A percentile compares a stretch with the other conserved stretches of the same genome.
phyloP scores from a whole-genome alignment of 1,140 invertebrate species.

The Drosophila prosaltans region DNA sequence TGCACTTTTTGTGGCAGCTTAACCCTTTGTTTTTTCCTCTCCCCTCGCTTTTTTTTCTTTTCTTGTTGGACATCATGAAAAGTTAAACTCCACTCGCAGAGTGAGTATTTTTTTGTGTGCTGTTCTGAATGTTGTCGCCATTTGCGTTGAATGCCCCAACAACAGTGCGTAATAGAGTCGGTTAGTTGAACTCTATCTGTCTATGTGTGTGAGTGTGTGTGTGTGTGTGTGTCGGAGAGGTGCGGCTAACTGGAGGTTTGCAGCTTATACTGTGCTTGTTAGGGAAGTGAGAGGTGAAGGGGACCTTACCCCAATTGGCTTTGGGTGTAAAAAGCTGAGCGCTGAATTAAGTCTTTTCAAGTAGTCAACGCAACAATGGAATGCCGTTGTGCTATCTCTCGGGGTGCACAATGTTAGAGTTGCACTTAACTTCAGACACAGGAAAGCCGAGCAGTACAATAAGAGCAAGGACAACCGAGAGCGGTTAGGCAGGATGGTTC shows the following conservation, averaged over 20 bases:
- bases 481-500: conserved; percentile 53
- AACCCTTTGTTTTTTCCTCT: conserved; percentile 53
- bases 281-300: not conserved
- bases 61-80: conserved; percentile 49
- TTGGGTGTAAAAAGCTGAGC: conserved; percentile 23
- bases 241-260: not conserved
- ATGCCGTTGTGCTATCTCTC: conserved; percentile 64
- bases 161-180: conserved; percentile 71
- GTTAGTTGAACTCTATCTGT: conserved; percentile 50
- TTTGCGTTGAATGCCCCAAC: conserved; percentile 69
- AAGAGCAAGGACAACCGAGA: conserved; percentile 7
- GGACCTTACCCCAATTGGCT: conserved; percentile 19
- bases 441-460: conserved; percentile 49
- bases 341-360: conserved; percentile 76
- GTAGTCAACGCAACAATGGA: conserved; percentile 74
- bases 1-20: conserved; percentile 65
- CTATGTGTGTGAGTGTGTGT: not conserved
- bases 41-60: conserved; percentile 8
- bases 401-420: conserved; percentile 76
- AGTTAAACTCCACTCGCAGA: conserved; percentile 42
- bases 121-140: conserved; percentile 68
- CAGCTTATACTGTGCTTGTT: not conserved
- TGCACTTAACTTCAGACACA: conserved; percentile 81
- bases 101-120: conserved; percentile 43
- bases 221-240: not conserved